Evolutionary conservation across 2,797 vertebrate genomes (phyloP).

Genomic region (Zalophus californianus): DNA sequence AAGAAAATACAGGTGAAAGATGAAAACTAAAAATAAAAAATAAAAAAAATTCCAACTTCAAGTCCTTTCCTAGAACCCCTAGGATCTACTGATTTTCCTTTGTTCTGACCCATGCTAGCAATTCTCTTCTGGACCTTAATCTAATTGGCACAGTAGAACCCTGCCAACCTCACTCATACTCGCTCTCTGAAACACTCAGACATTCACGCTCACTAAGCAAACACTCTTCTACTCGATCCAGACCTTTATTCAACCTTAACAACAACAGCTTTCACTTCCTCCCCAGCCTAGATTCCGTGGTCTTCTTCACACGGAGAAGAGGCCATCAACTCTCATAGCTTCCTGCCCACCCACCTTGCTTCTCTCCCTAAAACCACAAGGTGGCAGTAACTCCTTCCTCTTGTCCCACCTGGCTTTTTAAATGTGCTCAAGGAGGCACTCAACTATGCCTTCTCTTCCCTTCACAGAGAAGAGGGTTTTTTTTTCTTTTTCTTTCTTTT

Average conservation of each 20-base stretch:
- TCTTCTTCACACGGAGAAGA: background rate
- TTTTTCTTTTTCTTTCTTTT: background rate
- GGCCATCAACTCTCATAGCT: background rate
- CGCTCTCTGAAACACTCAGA: background rate
- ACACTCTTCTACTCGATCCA: background rate
- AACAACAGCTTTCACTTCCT: background rate
- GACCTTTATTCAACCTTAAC: background rate
- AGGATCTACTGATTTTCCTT: constrained; percentile 3
- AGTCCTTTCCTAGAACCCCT: background rate
- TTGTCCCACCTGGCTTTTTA: background rate
- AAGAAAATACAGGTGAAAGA: constrained; percentile 27
- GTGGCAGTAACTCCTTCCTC: background rate
- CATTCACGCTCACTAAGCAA: background rate
- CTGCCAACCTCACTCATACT: background rate
- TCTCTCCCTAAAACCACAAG: background rate
- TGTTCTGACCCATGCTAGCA: background rate
- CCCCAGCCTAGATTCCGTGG: background rate
- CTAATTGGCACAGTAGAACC: background rate
- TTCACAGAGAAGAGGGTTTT: background rate
- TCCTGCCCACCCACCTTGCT: background rate
- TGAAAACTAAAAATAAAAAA: background rate
- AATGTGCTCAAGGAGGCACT: background rate
- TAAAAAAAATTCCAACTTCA: background rate
- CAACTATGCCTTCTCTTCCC: background rate
- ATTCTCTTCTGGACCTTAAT: background rate